Evolutionary conservation across 2,797 vertebrate genomes (phyloP).

Genomic region (Vultur gryphus): DNA sequence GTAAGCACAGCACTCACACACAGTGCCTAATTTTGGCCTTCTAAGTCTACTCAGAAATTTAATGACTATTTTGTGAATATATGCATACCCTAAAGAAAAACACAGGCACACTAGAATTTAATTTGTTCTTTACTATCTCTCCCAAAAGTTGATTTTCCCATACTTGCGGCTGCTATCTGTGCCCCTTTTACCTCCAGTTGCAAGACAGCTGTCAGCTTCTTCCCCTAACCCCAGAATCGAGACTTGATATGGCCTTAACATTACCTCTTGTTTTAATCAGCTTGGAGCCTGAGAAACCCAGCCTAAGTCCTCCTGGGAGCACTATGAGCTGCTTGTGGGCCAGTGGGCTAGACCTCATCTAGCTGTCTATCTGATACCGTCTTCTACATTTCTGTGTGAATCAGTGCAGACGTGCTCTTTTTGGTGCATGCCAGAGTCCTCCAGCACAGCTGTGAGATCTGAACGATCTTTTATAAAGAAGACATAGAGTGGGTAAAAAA

Average conservation of each 20-base stretch:
- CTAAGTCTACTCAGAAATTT: not conserved
- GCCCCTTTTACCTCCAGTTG: conserved; percentile 66
- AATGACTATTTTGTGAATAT: not conserved
- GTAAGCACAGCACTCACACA: not conserved
- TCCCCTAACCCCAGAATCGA: conserved; percentile 55
- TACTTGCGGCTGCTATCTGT: conserved; percentile 33
- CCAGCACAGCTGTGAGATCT: conserved; percentile 54
- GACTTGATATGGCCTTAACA: conserved; percentile 70
- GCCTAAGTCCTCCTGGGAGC: conserved; percentile 67
- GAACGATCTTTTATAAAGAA: not conserved
- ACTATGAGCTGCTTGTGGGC: conserved; percentile 58
- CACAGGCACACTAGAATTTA: not conserved
- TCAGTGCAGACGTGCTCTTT: conserved; percentile 56
- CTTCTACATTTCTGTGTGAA: conserved; percentile 71
- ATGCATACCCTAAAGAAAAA: not conserved
- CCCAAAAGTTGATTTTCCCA: conserved; percentile 14
- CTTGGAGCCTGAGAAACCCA: conserved; percentile 72
- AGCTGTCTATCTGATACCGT: conserved; percentile 71
- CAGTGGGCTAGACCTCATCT: conserved; percentile 57
- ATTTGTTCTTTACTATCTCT: not conserved
- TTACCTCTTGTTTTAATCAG: conserved; percentile 76
- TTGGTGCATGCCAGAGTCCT: conserved; percentile 37
- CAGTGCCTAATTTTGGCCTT: not conserved
- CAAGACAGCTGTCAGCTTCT: conserved; percentile 73
- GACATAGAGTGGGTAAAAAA: not conserved